Conservation (phyloP, 2,797 vertebrate genomes). For the Coregonus suidteri region DNA sequence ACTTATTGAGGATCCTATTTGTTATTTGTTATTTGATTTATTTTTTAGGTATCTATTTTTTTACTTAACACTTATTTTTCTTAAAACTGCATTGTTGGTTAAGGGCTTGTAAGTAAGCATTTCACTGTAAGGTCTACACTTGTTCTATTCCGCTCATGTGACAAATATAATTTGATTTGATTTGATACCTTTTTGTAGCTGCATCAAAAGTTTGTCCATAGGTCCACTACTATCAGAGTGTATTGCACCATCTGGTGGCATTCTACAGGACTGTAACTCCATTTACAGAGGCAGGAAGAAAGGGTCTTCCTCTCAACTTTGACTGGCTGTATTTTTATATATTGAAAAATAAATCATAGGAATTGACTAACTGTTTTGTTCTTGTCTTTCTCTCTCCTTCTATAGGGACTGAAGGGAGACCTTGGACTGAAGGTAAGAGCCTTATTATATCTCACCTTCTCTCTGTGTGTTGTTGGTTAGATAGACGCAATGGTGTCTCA, state of each 20-base stretch:
- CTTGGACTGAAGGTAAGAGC: slow-evolving; percentile 73
- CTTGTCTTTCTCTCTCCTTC: slow-evolving; percentile 34
- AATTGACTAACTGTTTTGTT: background rate
- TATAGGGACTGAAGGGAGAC: slow-evolving; percentile 75
- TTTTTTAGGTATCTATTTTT: no score
- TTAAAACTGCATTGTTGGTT: no score
- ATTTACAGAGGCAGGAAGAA: background rate
- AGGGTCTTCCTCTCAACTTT: background rate
- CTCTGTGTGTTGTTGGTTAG: background rate
- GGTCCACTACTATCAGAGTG: background rate
- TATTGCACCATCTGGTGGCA: slow-evolving; percentile 62
- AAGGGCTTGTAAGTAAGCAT: no score
- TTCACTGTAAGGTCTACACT: no score
- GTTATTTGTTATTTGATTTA: no score
- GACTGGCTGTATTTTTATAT: background rate
- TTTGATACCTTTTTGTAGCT: background rate
- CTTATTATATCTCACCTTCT: background rate
- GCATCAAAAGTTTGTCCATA: background rate
- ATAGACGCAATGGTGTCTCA: background rate
- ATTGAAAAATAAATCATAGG: no score
- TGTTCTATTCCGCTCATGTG: no score
- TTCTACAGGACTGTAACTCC: background rate
- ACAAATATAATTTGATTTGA: no score
- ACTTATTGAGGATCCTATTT: background rate
- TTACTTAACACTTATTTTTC: no score